Evolutionary conservation across 2,113 vertebrate species (phyloP).

Genomic region (Syrmaticus mikado): DNA sequence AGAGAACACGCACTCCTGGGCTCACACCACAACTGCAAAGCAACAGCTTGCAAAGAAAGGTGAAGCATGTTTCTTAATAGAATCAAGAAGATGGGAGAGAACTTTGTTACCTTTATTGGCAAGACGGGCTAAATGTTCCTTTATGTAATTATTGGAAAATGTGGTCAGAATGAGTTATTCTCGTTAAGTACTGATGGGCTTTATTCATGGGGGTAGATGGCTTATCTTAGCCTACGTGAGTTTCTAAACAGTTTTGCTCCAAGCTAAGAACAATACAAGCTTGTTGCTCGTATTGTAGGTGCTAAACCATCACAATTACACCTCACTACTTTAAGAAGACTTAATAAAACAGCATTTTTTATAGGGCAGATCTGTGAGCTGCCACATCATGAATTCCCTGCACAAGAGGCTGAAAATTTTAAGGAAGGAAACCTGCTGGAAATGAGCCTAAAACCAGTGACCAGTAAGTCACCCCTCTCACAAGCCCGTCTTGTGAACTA

Average conservation of each 20-base stretch:
- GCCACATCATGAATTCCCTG: neutral
- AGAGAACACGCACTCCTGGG: neutral
- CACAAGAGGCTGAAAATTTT: neutral
- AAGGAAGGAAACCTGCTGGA: neutral
- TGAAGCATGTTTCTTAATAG: neutral
- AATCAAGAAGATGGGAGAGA: neutral
- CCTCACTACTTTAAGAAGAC: rapidly evolving
- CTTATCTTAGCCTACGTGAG: neutral
- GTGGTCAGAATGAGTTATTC: neutral
- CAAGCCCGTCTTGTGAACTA: neutral
- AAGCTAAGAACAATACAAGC: neutral
- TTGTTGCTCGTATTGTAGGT: neutral
- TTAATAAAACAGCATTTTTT: neutral
- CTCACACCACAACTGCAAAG: neutral
- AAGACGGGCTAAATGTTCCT: neutral
- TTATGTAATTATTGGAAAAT: neutral
- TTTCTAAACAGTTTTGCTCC: neutral
- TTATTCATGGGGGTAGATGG: neutral
- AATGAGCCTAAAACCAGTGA: neutral
- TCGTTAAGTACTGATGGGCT: neutral
- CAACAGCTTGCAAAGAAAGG: neutral
- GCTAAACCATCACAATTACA: neutral
- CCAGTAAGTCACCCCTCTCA: rapidly evolving
- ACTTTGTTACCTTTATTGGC: neutral
- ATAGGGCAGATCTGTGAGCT: neutral